These are phyloP conservation scores for Carcina quercana DNA, from an alignment of 2,888 invertebrate species.

Conservation along the genomic window DNA sequence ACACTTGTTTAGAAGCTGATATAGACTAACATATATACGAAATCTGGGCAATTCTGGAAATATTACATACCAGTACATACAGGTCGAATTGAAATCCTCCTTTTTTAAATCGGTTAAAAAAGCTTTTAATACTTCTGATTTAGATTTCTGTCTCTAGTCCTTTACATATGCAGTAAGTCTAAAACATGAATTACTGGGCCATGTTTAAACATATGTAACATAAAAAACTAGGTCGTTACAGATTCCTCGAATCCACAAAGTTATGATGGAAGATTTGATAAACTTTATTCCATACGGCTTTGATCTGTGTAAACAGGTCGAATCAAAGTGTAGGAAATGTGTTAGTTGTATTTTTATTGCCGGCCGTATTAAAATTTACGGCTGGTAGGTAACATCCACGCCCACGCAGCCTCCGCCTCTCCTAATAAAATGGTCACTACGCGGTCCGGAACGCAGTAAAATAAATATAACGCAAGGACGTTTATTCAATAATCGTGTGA, in stretches of 20 bases:
- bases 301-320: slow-evolving; percentile 68
- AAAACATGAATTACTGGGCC: too few relatives aligned
- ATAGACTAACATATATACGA: too few relatives aligned
- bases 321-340: slow-evolving; percentile 70
- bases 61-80: too few relatives aligned
- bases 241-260: slow-evolving; percentile 38
- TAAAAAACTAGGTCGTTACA: slow-evolving; percentile 30
- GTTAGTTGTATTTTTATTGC: slow-evolving; percentile 68
- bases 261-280: slow-evolving; percentile 54
- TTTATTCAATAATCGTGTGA: slow-evolving; percentile 20
- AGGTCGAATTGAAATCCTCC: too few relatives aligned
- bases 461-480: slow-evolving; percentile 44
- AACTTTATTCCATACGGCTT: slow-evolving; percentile 58
- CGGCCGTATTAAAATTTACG: slow-evolving; percentile 61
- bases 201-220: slow-evolving; percentile 18
- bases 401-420: slow-evolving; percentile 47
- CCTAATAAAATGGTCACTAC: slow-evolving; percentile 48
- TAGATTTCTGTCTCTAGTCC: too few relatives aligned
- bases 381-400: slow-evolving; percentile 48
- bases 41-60: too few relatives aligned
- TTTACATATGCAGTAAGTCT: too few relatives aligned
- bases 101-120: too few relatives aligned
- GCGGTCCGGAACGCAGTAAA: slow-evolving; percentile 37
- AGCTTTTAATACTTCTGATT: too few relatives aligned
- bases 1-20: too few relatives aligned